These are phyloP conservation scores for Conus betulinus DNA, from an alignment of 1,140 invertebrate genomes.

Conservation along the genomic window DNA sequence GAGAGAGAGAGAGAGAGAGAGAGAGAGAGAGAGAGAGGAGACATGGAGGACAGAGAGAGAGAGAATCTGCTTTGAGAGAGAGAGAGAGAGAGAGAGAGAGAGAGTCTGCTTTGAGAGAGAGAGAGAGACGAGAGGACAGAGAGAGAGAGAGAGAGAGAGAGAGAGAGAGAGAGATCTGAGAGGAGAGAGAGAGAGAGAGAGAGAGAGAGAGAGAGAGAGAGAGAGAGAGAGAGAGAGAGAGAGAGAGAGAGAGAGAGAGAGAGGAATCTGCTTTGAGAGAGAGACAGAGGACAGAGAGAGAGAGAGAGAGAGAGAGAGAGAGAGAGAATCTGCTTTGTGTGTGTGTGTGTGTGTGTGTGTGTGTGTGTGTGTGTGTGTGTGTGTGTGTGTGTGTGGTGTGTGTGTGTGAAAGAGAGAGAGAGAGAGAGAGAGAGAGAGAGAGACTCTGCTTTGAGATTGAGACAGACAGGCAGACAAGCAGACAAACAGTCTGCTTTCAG, in stretches of 20 bases:
- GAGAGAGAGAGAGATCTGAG: background rate
- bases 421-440: too few species aligned
- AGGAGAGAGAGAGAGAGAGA: background rate
- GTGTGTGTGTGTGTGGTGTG: too few species aligned
- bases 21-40: background rate
- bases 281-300: constrained; percentile 20
- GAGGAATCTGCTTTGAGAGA: background rate
- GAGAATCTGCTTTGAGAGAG: constrained; percentile 24
- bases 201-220: constrained; percentile 26
- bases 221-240: constrained; percentile 21
- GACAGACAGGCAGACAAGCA: background rate
- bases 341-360: constrained; percentile 13
- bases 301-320: background rate
- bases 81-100: constrained; percentile 23
- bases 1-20: background rate
- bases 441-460: background rate
- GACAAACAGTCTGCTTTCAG: background rate
- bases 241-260: background rate
- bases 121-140: too few species aligned
- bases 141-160: background rate
- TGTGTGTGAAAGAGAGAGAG: too few species aligned
- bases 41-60: too few species aligned
- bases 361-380: constrained; percentile 6
- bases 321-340: background rate
- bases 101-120: constrained; percentile 28